Conservation (phyloP, 2,888 invertebrate species). For the Polyommatus icarus region DNA sequence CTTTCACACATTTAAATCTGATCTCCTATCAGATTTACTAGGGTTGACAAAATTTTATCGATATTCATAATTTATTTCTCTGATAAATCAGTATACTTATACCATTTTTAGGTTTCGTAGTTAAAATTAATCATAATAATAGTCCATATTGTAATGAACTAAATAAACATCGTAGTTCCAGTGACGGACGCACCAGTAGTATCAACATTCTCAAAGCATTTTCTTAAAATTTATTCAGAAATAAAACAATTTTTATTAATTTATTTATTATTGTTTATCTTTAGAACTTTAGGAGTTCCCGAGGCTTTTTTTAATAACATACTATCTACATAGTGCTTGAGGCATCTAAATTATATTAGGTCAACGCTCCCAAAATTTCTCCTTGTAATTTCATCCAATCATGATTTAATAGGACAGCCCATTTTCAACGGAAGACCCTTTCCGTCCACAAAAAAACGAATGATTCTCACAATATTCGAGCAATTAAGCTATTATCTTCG, state of each 20-base stretch:
- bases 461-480: constrained; percentile 39
- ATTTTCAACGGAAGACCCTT: constrained; percentile 12
- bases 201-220: too few species aligned
- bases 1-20: constrained; percentile 8
- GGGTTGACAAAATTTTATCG: neutral
- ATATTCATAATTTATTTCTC: neutral
- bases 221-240: too few species aligned
- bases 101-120: too few species aligned
- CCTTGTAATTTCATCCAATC: constrained; percentile 12
- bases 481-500: constrained; percentile 48
- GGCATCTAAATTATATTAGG: neutral
- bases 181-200: too few species aligned
- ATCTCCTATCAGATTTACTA: neutral
- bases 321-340: neutral
- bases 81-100: too few species aligned
- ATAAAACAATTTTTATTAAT: too few species aligned
- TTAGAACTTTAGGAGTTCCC: too few species aligned
- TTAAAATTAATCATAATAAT: too few species aligned
- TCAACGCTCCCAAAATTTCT: constrained; percentile 5
- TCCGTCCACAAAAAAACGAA: constrained; percentile 29
- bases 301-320: neutral
- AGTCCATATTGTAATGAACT: too few species aligned
- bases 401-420: neutral
- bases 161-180: too few species aligned
- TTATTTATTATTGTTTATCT: too few species aligned